Base-by-base conservation (phyloP, 23 tunicate genomes). In the Clavelina lepadiformis region DNA sequence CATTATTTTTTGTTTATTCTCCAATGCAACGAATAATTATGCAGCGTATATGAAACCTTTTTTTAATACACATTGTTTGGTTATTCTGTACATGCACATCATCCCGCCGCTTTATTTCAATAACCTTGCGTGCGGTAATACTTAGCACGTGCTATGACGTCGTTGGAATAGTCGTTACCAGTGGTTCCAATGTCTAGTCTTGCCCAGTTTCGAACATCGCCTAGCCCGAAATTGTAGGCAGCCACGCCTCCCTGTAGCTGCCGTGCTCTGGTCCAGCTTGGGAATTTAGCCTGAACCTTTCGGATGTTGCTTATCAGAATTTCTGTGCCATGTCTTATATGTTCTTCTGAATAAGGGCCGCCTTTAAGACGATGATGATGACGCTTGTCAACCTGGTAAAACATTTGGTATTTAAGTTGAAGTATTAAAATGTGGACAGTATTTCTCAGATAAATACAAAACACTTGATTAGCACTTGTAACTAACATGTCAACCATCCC, bases 231-330 rank as follows among this genome's bases (percentile, higher is more conserved):
- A 35, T 56, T 56, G 23, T 56, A 56, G 31, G 61, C 61, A 13
- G 61, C 61, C 2, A 56, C 31, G 3, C 61, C 61, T 5, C 61
- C 61, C 31, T 56, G 61, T 26, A 56, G 23, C 31, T 56, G 61
- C 23, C 31, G 61, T 22, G 29, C 61, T 19, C 2, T 33, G 31
- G 31, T 18, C 61, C 61, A 56, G 2, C 3, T 5, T 3, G 61
- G 61, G 26, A 4, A 18, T 56, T 56, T 56, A 19, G 26, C 2
- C 5, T 4, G 61, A n/a, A 56, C 61, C 31, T 5, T 4, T 26
- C 2, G 20, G 5, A 56, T 26, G 31, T 19, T 22, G 61, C 31
- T 25, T 15, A 56, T 56, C 28, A 56, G 29, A 26, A 56, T 56
- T 2, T 56, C 34, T 2, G 29, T 56, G 28, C 61, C 61, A 3